Base-by-base conservation (phyloP, 1,140 invertebrate genomes). In the Drosophila hydei region DNA sequence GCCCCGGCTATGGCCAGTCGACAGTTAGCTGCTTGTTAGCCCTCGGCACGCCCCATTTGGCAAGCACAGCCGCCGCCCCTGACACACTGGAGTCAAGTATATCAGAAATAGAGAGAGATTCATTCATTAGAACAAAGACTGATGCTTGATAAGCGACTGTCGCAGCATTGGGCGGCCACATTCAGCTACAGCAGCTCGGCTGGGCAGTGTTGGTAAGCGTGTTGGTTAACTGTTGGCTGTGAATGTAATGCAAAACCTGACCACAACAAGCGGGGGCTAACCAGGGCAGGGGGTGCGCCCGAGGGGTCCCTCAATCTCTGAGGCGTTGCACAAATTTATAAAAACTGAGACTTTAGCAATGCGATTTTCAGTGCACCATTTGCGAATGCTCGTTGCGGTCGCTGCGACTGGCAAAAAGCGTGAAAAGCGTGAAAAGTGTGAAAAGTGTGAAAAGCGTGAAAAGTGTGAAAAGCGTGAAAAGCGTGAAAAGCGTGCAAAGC, bases 131-230 rank as follows among this genome's bases (percentile, higher is more conserved):
- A 30, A 60, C 48, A 58, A 36, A 87, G 73, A 43, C 48, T 38
- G 19, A 12, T 33, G 70, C 23, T 87, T 81, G 81, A 87, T 87
- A 87, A 87, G 83, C 62, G 38, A 30, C 47, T 51, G 81, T 27
- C 59, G 27, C 19, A 11, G n/a, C 43, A 25, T 27, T 47, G 27
- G 27, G 50, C 18, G 45, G 65, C 16, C 30, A 40, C 83, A 85
- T 81, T 75, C 77, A 75, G 56, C 55, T n/a, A 40, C 61, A 11
- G 50, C 67, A 69, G 47, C 61, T 84, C 79, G 76, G 76, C 77
- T 68, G 72, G 11, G 40, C 74, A 85, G 80, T 85, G 81, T 88
- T 85, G 81, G 80, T 85, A 81, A 85, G 78, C 65, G 61, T 8
- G 21, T 16, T 7, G 16, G 2, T 36, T 54, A 16, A 16, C n/a